phyloP scores from a whole-genome alignment of 2,113 vertebrate species.

The Oriolus oriolus region DNA sequence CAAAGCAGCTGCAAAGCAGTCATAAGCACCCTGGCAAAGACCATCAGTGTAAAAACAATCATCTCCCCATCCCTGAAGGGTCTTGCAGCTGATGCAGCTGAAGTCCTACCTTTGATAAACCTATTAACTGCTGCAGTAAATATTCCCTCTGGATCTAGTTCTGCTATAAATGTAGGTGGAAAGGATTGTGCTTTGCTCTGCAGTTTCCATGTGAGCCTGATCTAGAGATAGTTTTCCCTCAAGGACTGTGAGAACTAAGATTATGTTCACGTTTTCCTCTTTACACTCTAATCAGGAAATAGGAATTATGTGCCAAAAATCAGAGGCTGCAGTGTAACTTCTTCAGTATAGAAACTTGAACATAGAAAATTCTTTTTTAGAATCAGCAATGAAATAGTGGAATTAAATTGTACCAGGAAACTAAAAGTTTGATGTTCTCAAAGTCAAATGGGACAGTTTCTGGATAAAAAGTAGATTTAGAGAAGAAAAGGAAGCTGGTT shows the following conservation, averaged over 20 bases:
- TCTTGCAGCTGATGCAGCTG: constrained; percentile 2
- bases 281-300: not conserved
- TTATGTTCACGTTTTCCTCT: not conserved
- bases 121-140: constrained; percentile 16
- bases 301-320: not conserved
- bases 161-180: not conserved
- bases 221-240: not conserved
- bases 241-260: not conserved
- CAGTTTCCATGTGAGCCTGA: not conserved
- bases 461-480: not conserved
- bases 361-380: not conserved
- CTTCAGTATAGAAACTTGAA: not conserved
- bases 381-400: not conserved
- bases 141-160: not conserved
- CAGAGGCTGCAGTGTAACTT: not conserved
- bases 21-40: constrained; percentile 34
- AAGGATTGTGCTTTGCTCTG: not conserved
- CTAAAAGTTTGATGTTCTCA: not conserved
- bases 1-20: constrained; percentile 29
- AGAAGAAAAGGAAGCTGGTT: not conserved
- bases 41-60: constrained; percentile 25
- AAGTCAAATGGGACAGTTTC: not conserved
- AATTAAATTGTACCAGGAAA: not conserved
- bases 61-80: constrained; percentile 14
- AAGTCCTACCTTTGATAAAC: constrained; percentile 44